phyloP scores from a whole-genome alignment of 2,797 vertebrate genomes.

The Trematomus bernacchii region DNA sequence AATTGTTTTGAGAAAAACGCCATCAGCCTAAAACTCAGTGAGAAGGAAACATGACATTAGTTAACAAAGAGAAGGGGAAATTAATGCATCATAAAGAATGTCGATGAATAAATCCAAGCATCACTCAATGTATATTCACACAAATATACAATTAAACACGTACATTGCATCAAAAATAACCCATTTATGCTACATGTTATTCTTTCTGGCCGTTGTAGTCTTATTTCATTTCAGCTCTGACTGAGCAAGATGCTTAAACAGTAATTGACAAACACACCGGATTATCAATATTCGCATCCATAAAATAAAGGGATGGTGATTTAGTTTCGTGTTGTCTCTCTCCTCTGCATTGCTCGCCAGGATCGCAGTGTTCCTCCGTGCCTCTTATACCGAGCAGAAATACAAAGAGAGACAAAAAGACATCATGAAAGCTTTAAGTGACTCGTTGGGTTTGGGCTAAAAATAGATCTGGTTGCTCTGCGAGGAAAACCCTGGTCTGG shows the following conservation, averaged over 20 bases:
- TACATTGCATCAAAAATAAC: not conserved
- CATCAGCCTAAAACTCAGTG: not conserved
- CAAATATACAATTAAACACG: not conserved
- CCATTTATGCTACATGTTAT: not conserved
- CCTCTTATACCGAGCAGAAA: constrained; percentile 42
- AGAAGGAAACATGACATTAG: not conserved
- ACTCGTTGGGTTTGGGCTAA: constrained; percentile 66
- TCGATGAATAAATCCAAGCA: not conserved
- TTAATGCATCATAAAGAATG: rapidly evolving
- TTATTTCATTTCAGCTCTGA: not conserved
- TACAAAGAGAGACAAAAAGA: constrained; percentile 70
- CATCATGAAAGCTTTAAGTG: constrained; percentile 70
- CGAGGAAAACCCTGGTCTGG: constrained; percentile 64
- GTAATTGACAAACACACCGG: constrained; percentile 5
- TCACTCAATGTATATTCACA: not conserved
- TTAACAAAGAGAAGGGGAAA: too few species aligned
- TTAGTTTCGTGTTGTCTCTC: not conserved
- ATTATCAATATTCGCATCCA: not conserved
- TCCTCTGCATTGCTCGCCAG: not conserved
- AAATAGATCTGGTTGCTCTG: constrained; percentile 71
- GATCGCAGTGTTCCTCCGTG: constrained; percentile 31
- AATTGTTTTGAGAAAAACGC: not conserved
- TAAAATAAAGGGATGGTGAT: not conserved
- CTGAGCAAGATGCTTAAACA: constrained; percentile 1
- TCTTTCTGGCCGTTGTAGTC: not conserved